A percentile compares a stretch with the other conserved stretches of the same genome.
Evolutionary conservation across 2,888 invertebrate genomes (phyloP).

Genomic region (Anagyrus pseudococci): DNA sequence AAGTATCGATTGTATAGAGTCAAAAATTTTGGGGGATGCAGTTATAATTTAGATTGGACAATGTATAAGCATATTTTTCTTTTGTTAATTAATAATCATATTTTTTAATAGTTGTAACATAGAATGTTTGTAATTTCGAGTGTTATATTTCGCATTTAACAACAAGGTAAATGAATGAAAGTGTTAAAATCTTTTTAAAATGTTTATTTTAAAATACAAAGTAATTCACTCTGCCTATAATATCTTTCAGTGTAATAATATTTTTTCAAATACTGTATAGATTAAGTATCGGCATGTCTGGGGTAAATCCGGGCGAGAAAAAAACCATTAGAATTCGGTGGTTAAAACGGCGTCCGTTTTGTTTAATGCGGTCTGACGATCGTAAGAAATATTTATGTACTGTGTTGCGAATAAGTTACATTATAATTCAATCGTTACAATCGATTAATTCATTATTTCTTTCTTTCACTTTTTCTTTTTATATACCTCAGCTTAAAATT

Average conservation of each 20-base stretch:
- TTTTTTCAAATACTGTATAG: constrained; percentile 41
- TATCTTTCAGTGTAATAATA: constrained; percentile 40
- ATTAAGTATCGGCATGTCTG: constrained; percentile 40
- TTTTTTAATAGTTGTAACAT: no score
- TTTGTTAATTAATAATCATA: no score
- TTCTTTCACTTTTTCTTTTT: constrained; percentile 32
- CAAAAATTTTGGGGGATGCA: no score
- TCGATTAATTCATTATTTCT: constrained; percentile 29
- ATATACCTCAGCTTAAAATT: constrained; percentile 39
- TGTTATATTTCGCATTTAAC: no score
- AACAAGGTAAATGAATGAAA: constrained; percentile 28
- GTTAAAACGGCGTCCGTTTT: constrained; percentile 31
- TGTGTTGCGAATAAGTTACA: constrained; percentile 39
- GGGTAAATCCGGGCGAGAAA: constrained; percentile 15
- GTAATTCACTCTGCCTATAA: constrained; percentile 42
- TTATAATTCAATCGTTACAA: constrained; percentile 36
- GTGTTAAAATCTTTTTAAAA: constrained; percentile 36
- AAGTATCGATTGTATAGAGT: no score
- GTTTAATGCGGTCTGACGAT: constrained; percentile 33
- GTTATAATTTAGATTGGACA: no score
- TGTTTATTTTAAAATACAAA: constrained; percentile 42
- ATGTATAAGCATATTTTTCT: no score
- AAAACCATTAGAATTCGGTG: constrained; percentile 31
- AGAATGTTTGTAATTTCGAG: no score
- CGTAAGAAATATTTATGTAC: constrained; percentile 37